Evolutionary conservation across 2,113 vertebrate genomes (phyloP).

Genomic region (Takifugu bimaculatus): DNA sequence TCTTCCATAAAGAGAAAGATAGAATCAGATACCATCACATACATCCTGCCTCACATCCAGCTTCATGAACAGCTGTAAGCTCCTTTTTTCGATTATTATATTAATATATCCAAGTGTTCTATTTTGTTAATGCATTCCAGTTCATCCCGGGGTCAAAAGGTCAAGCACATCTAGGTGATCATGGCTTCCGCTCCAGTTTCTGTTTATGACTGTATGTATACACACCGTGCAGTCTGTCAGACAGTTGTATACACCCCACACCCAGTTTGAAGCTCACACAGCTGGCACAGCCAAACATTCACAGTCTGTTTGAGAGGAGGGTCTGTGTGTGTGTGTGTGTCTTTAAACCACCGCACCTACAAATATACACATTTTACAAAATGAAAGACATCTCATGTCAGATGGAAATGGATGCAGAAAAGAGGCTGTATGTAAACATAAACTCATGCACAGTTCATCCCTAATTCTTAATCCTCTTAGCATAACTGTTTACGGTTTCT

Average conservation of each 20-base stretch:
- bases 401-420: no score
- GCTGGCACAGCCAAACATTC: constrained; percentile 68
- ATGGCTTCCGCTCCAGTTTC: constrained; percentile 54
- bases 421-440: no score
- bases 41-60: constrained; percentile 6
- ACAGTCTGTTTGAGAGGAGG: constrained; percentile 27
- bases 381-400: no score
- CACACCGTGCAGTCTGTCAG: constrained; percentile 55
- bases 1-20: constrained; percentile 41
- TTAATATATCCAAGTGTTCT: constrained; percentile 21
- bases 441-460: no score
- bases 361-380: neutral
- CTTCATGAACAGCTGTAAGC: constrained; percentile 1
- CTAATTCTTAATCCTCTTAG: no score
- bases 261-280: constrained; percentile 56
- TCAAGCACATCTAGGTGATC: constrained; percentile 67
- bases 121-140: constrained; percentile 48
- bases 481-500: no score
- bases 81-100: no score
- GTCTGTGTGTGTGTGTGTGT: neutral
- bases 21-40: constrained; percentile 21
- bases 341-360: constrained; percentile 23
- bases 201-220: constrained; percentile 70
- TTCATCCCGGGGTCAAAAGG: constrained; percentile 33
- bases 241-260: constrained; percentile 64